Evolutionary conservation across 1,140 invertebrate genomes (phyloP), one percentile per base, ranked within the genome.

Genomic region (Amphibalanus amphitrite): DNA sequence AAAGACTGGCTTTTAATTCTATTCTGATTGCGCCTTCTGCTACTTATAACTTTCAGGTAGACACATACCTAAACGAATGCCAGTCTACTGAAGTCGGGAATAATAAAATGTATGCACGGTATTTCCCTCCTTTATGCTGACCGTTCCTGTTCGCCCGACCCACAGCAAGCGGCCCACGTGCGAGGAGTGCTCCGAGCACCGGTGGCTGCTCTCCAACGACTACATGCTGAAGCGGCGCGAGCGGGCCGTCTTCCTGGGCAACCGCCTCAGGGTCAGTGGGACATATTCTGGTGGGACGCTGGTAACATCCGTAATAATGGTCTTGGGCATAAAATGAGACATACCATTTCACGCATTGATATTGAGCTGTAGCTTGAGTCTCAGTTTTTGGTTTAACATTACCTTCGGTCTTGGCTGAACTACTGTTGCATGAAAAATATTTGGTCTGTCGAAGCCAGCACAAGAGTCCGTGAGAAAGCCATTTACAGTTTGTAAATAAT

Each of bases 131-230:
- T 59, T 13, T 59, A 25, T 59, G 47, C 25, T 59, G 13, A 25
- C 25, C 13, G 69, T 74, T 73, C 28, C 71, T 75, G 73, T 76
- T 77, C 15, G 33, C 72, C 75, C 78, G 73, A 76, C 72, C 82
- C 84, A 69, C 76, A 95, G 93, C 75, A 96, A 97, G 85, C 84
- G 96, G 78, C 92, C 95, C 70, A 87, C 89, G 67, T 87, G 91
- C 0, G 94, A 97, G 77, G 95, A 98, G 80, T 95, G 93, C 77
- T 86, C 93, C 76, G 93, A 98, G 78, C 92, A 98, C 80, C 89
- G 93, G 79, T 98, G 96, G 94, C 82, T 98, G 26, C 84, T 91
- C 73, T 88, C 91, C 4, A 89, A 89, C 3, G 93, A 97, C 78
- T 92, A 88, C 78, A 95, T 97, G 88, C 89, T 93, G 70, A 93